A percentile compares a stretch with the other conserved stretches of the same genome.
These are phyloP conservation scores for Promerops cafer DNA, from an alignment of 2,113 vertebrate genomes.

Conservation along the genomic window DNA sequence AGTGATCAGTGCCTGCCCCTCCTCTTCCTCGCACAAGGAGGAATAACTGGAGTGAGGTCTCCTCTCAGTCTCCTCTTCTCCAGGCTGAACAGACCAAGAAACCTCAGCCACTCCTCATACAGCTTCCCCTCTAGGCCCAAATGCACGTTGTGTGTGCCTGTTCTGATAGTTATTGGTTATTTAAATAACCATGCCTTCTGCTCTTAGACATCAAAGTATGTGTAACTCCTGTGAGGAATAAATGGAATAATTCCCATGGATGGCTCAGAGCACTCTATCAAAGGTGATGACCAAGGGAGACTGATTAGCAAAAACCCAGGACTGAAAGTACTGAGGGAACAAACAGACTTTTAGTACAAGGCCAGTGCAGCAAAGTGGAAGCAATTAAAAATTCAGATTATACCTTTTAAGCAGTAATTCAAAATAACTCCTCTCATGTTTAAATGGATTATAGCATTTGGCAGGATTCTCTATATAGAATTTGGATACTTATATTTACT, in stretches of 20 bases:
- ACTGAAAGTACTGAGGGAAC: background rate
- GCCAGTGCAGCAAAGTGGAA: background rate
- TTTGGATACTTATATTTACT: background rate
- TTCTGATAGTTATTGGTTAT: background rate
- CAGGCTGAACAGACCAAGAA: background rate
- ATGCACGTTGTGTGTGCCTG: background rate
- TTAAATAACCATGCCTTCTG: background rate
- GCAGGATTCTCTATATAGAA: background rate
- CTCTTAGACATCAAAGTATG: background rate
- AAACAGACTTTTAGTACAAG: background rate
- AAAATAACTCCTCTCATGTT: background rate
- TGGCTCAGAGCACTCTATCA: background rate
- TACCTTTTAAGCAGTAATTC: background rate
- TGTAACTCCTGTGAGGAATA: background rate
- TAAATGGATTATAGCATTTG: background rate
- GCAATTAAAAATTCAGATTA: background rate
- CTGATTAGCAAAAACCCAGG: background rate
- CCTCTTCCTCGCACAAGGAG: background rate
- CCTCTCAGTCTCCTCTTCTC: background rate
- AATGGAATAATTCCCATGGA: background rate
- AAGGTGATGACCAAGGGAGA: background rate
- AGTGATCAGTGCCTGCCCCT: background rate
- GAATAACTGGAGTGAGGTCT: background rate
- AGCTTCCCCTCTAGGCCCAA: background rate
- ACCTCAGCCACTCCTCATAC: accelerated